These are phyloP conservation scores for Arge pagana DNA, from an alignment of 2,888 invertebrate species.

Conservation along the genomic window DNA sequence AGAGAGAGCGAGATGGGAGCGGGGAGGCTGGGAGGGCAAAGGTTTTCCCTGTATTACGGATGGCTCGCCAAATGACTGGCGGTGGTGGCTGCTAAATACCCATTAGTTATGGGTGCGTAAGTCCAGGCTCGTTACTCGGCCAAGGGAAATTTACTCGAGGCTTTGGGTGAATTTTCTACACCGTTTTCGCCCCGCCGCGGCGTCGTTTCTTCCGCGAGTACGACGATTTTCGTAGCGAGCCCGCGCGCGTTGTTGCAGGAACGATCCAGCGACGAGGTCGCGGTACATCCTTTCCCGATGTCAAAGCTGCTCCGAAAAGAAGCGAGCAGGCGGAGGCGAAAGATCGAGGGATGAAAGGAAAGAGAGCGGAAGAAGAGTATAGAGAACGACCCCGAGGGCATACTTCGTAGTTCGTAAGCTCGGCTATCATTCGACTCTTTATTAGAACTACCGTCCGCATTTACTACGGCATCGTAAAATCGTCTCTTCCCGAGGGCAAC, in stretches of 20 bases:
- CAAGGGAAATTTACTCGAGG: conserved; percentile 9
- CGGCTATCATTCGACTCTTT: no score
- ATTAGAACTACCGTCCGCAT: no score
- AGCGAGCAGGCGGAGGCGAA: background rate
- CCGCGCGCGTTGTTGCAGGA: conserved; percentile 14
- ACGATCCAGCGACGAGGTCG: background rate
- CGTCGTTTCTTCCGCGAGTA: background rate
- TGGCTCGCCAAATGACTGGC: conserved; percentile 5
- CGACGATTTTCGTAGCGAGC: conserved; percentile 2
- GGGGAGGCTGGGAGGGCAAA: no score
- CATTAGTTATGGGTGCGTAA: conserved; percentile 22
- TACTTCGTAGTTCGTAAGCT: no score
- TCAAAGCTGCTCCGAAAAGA: conserved; percentile 1
- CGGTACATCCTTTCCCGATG: conserved; percentile 15
- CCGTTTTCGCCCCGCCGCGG: background rate
- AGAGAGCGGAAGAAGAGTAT: no score
- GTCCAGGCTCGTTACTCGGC: conserved; percentile 11
- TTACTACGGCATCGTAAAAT: no score
- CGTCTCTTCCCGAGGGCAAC: no score
- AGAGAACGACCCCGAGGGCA: no score
- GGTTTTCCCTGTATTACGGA: conserved; percentile 16
- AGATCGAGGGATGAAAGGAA: background rate
- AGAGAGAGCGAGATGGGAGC: no score
- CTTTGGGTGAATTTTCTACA: conserved; percentile 14
- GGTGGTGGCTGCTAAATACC: conserved; percentile 18